Evolutionary conservation across 2,888 invertebrate genomes (phyloP), one percentile per base, ranked within the genome.

Genomic region (Neoitamus cyanurus): DNA sequence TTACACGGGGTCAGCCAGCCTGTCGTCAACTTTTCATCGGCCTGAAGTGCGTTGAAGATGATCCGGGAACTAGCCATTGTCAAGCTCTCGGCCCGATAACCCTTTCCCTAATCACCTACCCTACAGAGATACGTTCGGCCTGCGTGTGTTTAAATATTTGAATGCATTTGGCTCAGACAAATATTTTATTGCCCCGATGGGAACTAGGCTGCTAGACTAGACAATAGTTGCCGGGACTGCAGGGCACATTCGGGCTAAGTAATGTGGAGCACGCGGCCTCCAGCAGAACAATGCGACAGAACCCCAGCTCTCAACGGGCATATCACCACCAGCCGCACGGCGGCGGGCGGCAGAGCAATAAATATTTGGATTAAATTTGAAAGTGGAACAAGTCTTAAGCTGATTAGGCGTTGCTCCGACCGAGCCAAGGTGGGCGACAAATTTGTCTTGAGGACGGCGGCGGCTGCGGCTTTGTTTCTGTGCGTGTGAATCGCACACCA

Each of bases 291-390:
- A 77, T 37, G 73, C n/a, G 20, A 3, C 37, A n/a, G 25, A 77
- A 20, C 77, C n/a, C 34, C 46, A 75, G 25, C 46, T 70, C 31
- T 7, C 70, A n/a, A 31, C 9, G 2, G 11, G 28, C 42, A 42
- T 42, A 42, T 42, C 42, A n/a, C 13, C 42, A 6, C 42, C 42
- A 42, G 72, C 28, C 72, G 36, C 73, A 73, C 73, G 36, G 42
- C 42, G 30, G 70, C 70, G 31, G n/a, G n/a, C 48, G 30, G 70
- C 70, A 70, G 13, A 58, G 75, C 31, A 46, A 78, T 78, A 78
- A 78, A 78, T 78, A 78, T 78, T 78, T 78, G 78, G 78, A 78
- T 78, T 48, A 78, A 42, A 78, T 48, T 78, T 31, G 78, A 78
- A 78, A 78, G 78, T 78, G 78, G 48, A 78, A 31, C 78, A 78